A percentile compares a stretch with the other conserved stretches of the same genome.
Conservation (phyloP, 2,888 invertebrate genomes). For the Torymus auratus region DNA sequence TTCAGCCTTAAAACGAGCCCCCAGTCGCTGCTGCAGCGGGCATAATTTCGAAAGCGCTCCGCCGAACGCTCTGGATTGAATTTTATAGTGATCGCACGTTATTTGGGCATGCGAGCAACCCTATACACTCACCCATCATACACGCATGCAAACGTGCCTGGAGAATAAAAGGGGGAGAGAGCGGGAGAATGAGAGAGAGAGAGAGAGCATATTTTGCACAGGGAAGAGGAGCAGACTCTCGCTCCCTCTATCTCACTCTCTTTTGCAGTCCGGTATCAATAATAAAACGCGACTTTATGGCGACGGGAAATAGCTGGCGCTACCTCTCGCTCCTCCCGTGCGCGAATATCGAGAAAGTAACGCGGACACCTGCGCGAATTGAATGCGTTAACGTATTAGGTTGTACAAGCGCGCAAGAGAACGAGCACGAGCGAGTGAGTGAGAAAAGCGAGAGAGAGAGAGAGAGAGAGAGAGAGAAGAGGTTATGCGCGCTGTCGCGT, state of each 20-base stretch:
- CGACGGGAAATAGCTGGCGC: slow-evolving; percentile 51
- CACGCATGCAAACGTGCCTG: not conserved
- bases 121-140: slow-evolving; percentile 1
- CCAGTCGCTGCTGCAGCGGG: not conserved
- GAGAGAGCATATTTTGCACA: slow-evolving; percentile 12
- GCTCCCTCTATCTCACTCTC: too few species aligned
- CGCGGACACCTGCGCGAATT: slow-evolving; percentile 67
- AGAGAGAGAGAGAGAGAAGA: slow-evolving; percentile 3
- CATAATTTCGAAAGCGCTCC: slow-evolving; percentile 22
- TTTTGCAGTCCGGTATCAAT: slow-evolving; percentile 55
- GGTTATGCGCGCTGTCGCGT: slow-evolving; percentile 19
- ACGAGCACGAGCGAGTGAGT: not conserved
- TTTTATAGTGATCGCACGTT: slow-evolving; percentile 32
- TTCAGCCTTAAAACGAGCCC: slow-evolving; percentile 15
- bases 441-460: not conserved
- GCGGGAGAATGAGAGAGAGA: not conserved
- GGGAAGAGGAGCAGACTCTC: not conserved
- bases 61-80: slow-evolving; percentile 43
- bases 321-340: too few species aligned
- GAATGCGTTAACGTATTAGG: slow-evolving; percentile 62
- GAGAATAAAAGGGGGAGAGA: not conserved
- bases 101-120: slow-evolving; percentile 8
- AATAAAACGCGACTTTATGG: slow-evolving; percentile 62
- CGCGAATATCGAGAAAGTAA: slow-evolving; percentile 60
- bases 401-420: not conserved